These are phyloP conservation scores for Psittacula cyanocephala DNA, from an alignment of 2,113 vertebrate species.

Conservation along the genomic window DNA sequence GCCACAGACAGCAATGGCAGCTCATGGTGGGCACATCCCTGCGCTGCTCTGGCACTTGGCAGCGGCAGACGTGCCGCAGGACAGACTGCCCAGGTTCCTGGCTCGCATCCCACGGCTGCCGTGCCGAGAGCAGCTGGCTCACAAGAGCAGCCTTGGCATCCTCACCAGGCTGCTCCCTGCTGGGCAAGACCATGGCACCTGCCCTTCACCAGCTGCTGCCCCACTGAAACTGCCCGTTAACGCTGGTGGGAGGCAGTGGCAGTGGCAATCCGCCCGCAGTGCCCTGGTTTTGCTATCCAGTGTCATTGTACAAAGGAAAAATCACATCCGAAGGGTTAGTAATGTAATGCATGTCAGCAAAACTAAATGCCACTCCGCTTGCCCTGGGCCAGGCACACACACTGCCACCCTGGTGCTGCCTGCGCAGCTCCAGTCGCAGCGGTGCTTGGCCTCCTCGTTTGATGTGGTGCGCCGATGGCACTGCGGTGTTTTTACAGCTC, in stretches of 20 bases:
- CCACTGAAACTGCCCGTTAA: accelerated
- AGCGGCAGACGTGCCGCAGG: not conserved
- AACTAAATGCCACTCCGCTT: not conserved
- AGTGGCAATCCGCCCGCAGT: not conserved
- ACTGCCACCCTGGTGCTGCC: not conserved
- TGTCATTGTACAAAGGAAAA: not conserved
- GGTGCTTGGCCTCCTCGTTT: not conserved
- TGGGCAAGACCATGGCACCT: accelerated
- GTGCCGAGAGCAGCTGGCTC: not conserved
- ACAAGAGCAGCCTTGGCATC: not conserved
- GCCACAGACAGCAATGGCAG: not conserved
- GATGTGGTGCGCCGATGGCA: not conserved
- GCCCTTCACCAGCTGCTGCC: not conserved
- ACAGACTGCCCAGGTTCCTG: accelerated
- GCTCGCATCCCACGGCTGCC: accelerated
- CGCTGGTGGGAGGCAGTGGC: accelerated
- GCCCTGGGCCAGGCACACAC: accelerated
- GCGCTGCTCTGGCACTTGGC: not conserved
- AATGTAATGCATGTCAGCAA: accelerated
- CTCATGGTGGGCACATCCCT: accelerated
- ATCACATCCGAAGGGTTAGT: accelerated
- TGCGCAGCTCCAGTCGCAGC: accelerated
- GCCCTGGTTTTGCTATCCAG: not conserved
- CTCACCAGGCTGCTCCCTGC: accelerated
- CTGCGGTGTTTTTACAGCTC: not conserved